These are phyloP conservation scores for Sebastes reedi DNA, from an alignment of 2,797 vertebrate genomes.

Conservation along the genomic window DNA sequence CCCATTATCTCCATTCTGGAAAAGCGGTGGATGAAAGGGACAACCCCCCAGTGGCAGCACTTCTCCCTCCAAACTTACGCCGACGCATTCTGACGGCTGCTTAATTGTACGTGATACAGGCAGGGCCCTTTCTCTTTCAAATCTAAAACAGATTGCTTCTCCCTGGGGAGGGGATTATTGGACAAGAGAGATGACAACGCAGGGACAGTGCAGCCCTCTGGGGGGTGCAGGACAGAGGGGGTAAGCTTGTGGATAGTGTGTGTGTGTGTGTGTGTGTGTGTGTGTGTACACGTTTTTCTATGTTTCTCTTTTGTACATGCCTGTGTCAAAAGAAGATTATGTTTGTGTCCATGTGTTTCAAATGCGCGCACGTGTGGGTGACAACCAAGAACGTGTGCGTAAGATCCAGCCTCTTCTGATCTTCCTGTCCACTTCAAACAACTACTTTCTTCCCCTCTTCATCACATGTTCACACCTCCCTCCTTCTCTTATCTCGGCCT, in stretches of 20 bases:
- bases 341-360: slow-evolving; percentile 55
- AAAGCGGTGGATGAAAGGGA: slow-evolving; percentile 77
- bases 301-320: slow-evolving; percentile 47
- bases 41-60: slow-evolving; percentile 71
- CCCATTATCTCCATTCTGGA: slow-evolving; percentile 82
- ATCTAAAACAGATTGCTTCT: slow-evolving; percentile 85
- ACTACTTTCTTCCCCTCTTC: slow-evolving; percentile 20
- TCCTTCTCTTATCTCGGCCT: slow-evolving; percentile 48
- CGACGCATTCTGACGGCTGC: slow-evolving; percentile 78
- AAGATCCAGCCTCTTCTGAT: slow-evolving; percentile 23
- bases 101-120: slow-evolving; percentile 83
- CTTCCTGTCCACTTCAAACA: slow-evolving; percentile 27
- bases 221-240: slow-evolving; percentile 52
- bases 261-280: slow-evolving; percentile 9
- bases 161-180: slow-evolving; percentile 78
- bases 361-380: slow-evolving; percentile 39
- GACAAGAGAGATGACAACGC: slow-evolving; percentile 78
- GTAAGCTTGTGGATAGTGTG: slow-evolving; percentile 44
- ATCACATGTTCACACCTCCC: slow-evolving; percentile 56
- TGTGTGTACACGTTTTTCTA: slow-evolving; percentile 41
- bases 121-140: slow-evolving; percentile 78
- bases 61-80: slow-evolving; percentile 72
- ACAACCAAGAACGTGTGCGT: slow-evolving; percentile 14
- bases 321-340: slow-evolving; percentile 56
- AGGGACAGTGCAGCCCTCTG: slow-evolving; percentile 73